A percentile compares a stretch with the other conserved stretches of the same genome.
These are phyloP conservation scores for Uria aalge DNA, from an alignment of 2,113 vertebrate genomes.

Conservation along the genomic window DNA sequence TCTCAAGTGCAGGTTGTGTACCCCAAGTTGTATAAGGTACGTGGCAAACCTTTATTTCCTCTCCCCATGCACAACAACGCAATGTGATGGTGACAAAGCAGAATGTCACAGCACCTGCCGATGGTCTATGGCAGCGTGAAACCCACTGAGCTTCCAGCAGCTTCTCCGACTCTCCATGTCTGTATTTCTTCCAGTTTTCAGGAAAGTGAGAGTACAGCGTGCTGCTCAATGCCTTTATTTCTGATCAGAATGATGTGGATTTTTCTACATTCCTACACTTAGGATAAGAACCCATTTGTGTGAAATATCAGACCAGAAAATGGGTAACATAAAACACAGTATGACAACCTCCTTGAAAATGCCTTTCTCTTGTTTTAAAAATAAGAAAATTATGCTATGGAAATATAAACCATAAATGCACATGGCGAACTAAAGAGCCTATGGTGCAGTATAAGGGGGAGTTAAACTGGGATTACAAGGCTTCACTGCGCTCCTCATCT, in stretches of 20 bases:
- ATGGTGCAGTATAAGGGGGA: background rate
- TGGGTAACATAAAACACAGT: background rate
- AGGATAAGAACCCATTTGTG: background rate
- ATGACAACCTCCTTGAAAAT: background rate
- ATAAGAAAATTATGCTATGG: background rate
- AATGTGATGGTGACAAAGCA: background rate
- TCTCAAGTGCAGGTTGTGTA: background rate
- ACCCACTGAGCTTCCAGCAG: background rate
- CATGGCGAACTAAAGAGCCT: background rate
- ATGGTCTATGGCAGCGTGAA: background rate
- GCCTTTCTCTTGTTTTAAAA: background rate
- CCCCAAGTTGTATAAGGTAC: background rate
- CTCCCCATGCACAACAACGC: rapidly evolving
- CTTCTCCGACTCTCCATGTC: background rate
- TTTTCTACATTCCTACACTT: background rate
- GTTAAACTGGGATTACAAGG: background rate
- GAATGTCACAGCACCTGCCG: background rate
- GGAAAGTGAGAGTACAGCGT: background rate
- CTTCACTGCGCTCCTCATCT: background rate
- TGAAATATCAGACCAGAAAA: background rate
- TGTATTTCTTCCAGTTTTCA: background rate
- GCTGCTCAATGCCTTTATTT: background rate
- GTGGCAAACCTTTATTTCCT: background rate
- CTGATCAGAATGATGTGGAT: background rate
- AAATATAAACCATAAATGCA: background rate